A percentile compares a stretch with the other conserved stretches of the same genome.
Evolutionary conservation across 2,888 invertebrate species (phyloP).

Genomic region (Cephus sareptanus): DNA sequence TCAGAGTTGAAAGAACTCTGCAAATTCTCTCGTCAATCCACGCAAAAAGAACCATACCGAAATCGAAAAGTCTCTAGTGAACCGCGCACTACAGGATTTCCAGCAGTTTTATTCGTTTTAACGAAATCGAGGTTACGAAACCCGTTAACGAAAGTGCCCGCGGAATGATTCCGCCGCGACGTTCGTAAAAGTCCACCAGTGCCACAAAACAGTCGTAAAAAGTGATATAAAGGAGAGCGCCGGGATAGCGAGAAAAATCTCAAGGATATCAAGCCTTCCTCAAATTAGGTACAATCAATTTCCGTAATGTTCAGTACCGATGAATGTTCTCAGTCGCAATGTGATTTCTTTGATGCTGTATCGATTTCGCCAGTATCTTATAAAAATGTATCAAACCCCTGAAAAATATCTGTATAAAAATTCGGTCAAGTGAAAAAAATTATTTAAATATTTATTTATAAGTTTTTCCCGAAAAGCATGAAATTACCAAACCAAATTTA

Average conservation of each 20-base stretch:
- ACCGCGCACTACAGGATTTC: not conserved
- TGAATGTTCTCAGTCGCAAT: not conserved
- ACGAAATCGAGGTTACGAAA: not conserved
- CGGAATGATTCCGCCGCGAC: not conserved
- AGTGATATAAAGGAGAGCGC: not conserved
- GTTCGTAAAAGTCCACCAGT: not conserved
- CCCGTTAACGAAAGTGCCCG: not conserved
- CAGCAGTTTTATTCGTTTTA: not conserved
- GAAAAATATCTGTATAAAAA: no score
- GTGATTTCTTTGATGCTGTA: no score
- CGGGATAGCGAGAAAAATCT: not conserved
- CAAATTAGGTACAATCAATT: not conserved
- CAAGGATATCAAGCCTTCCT: not conserved
- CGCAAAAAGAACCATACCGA: not conserved
- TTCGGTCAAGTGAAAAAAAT: no score
- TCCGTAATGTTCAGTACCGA: not conserved
- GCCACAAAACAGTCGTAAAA: not conserved
- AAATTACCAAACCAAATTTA: no score
- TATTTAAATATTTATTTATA: no score
- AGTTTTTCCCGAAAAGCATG: no score
- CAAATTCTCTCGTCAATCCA: not conserved
- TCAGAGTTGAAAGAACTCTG: not conserved
- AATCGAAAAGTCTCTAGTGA: not conserved
- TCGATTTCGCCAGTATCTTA: no score
- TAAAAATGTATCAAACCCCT: no score